Conservation (phyloP, 2,113 vertebrate genomes). For the Scortum barcoo region DNA sequence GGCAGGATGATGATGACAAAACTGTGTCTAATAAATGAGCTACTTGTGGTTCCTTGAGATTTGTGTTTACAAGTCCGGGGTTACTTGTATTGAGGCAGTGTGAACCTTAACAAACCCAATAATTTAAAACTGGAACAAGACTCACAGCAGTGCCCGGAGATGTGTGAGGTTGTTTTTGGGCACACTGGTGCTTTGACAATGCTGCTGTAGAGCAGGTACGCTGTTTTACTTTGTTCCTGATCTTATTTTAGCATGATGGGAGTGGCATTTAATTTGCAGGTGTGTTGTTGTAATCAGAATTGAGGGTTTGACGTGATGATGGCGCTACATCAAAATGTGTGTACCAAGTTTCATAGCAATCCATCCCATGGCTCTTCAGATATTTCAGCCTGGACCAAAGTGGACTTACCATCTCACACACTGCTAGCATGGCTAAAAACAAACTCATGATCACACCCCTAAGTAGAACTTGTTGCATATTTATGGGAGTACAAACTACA, state of each 20-base stretch:
- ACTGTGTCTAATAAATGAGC: slow-evolving; percentile 18
- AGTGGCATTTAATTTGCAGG: not conserved
- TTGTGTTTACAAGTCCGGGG: slow-evolving; percentile 34
- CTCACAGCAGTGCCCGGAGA: not conserved
- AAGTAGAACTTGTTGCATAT: not conserved
- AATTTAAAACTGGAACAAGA: slow-evolving; percentile 11
- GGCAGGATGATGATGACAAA: slow-evolving; percentile 27
- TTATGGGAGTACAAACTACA: not conserved
- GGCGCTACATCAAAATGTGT: not conserved
- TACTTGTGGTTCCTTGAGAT: slow-evolving; percentile 22
- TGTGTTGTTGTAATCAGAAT: not conserved
- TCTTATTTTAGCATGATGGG: not conserved
- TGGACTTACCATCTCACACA: not conserved
- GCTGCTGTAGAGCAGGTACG: no score
- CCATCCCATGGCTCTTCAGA: not conserved
- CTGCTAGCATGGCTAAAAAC: not conserved
- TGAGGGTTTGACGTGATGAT: not conserved
- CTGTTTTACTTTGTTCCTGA: not conserved
- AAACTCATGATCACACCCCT: not conserved
- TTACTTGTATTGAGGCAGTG: slow-evolving; percentile 1
- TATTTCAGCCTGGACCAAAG: not conserved
- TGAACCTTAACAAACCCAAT: slow-evolving; percentile 12
- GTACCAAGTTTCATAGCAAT: not conserved
- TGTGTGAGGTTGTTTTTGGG: not conserved
- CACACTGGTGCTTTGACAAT: not conserved